phyloP scores from a whole-genome alignment of 2,888 invertebrate species.

The Noctua fimbriata region DNA sequence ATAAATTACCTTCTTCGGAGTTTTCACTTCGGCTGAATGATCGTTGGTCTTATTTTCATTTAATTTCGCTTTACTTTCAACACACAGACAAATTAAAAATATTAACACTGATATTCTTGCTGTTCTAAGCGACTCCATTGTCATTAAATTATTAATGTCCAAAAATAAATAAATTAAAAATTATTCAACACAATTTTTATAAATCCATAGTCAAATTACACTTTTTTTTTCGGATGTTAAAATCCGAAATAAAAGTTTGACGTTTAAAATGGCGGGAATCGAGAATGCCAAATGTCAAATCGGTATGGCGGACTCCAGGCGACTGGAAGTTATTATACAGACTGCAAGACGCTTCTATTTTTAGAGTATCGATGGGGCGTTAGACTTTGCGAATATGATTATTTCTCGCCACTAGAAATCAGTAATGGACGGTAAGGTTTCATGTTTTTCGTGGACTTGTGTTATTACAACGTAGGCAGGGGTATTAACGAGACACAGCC shows the following conservation, averaged over 20 bases:
- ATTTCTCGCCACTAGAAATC: conserved; percentile 54
- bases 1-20: conserved; percentile 70
- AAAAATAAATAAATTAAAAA: conserved; percentile 34
- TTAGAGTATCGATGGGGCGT: conserved; percentile 78
- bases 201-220: conserved; percentile 42
- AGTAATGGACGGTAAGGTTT: conserved; percentile 4
- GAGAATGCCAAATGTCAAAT: conserved; percentile 71
- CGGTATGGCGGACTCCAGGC: conserved; percentile 74
- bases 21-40: conserved; percentile 71
- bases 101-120: conserved; percentile 70
- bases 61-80: conserved; percentile 72
- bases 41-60: conserved; percentile 73
- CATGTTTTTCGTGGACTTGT: background rate
- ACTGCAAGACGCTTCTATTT: conserved; percentile 79
- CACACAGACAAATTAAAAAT: conserved; percentile 73
- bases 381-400: conserved; percentile 55
- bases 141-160: conserved; percentile 38
- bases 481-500: background rate
- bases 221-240: conserved; percentile 28
- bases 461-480: background rate
- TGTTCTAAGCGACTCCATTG: conserved; percentile 68
- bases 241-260: conserved; percentile 56
- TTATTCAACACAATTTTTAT: conserved; percentile 34
- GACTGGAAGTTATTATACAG: conserved; percentile 77
- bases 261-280: conserved; percentile 72